Conservation (phyloP, 35 echinoderm and acorn worm species). For the Ophiothrix spiculata region DNA sequence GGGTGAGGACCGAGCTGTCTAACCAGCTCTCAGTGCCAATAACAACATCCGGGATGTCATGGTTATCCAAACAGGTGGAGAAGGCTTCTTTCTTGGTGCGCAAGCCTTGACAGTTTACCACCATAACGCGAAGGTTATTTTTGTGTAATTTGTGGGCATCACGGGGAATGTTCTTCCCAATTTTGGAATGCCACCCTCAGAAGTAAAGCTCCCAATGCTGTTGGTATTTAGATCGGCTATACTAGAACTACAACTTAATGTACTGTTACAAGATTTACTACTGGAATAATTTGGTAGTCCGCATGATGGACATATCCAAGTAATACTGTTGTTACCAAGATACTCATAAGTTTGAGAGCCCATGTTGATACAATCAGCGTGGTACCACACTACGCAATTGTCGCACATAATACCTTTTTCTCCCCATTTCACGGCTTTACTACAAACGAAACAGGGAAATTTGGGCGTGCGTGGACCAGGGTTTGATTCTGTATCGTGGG, state of each 20-base stretch:
- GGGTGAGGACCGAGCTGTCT: too few species aligned
- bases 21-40: not conserved
- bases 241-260: too few species aligned
- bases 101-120: not conserved
- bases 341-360: not conserved
- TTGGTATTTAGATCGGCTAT: not conserved
- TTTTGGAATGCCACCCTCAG: not conserved
- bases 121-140: not conserved
- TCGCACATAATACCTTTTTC: constrained; percentile 9
- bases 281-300: not conserved
- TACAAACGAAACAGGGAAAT: constrained; percentile 18
- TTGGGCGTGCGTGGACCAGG: constrained; percentile 11
- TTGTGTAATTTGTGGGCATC: not conserved
- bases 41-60: not conserved
- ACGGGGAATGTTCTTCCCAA: not conserved
- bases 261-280: not conserved
- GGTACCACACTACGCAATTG: constrained; percentile 12
- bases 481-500: constrained; percentile 2
- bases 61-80: not conserved
- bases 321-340: not conserved
- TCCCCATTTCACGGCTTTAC: constrained; percentile 15
- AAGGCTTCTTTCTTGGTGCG: not conserved
- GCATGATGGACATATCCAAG: not conserved
- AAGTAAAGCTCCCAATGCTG: not conserved
- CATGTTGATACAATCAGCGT: constrained; percentile 32